These are phyloP conservation scores for Agrypnus murinus DNA, from an alignment of 2,888 invertebrate genomes.

Conservation along the genomic window DNA sequence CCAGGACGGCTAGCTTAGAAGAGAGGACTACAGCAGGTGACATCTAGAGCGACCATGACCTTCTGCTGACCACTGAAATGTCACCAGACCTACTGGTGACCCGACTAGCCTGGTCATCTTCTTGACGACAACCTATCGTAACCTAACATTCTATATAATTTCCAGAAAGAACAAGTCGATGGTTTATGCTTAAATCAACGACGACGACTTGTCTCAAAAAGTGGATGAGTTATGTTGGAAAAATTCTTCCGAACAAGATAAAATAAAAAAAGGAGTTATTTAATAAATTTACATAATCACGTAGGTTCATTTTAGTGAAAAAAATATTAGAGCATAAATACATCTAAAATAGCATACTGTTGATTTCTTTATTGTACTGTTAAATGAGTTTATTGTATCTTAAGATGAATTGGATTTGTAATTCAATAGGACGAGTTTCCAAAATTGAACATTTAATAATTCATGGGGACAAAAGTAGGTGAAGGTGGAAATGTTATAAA, in stretches of 20 bases:
- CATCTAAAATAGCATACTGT: not conserved
- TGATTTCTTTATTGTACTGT: slow-evolving; percentile 9
- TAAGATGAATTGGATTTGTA: not conserved
- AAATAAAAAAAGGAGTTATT: slow-evolving; percentile 15
- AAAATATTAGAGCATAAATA: slow-evolving; percentile 16
- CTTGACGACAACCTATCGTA: slow-evolving; percentile 34
- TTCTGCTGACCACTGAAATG: slow-evolving; percentile 41
- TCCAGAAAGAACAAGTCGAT: slow-evolving; percentile 29
- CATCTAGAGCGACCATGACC: slow-evolving; percentile 42
- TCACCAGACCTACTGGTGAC: slow-evolving; percentile 42
- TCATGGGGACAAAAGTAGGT: slow-evolving; percentile 5
- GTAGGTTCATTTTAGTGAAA: not conserved
- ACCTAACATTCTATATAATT: slow-evolving; percentile 29
- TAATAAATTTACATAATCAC: slow-evolving; percentile 34
- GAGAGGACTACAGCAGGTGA: slow-evolving; percentile 31
- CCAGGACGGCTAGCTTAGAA: slow-evolving; percentile 40
- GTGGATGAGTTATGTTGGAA: slow-evolving; percentile 45
- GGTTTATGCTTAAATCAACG: slow-evolving; percentile 14
- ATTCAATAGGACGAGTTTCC: slow-evolving; percentile 15
- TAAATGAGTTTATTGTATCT: not conserved
- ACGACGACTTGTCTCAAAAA: slow-evolving; percentile 24
- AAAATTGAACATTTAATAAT: slow-evolving; percentile 12
- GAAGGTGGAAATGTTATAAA: not conserved
- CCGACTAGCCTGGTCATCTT: slow-evolving; percentile 20
- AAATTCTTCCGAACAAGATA: slow-evolving; percentile 29